These are phyloP conservation scores for Myiozetetes cayanensis DNA, from an alignment of 2,113 vertebrate genomes.

Conservation along the genomic window DNA sequence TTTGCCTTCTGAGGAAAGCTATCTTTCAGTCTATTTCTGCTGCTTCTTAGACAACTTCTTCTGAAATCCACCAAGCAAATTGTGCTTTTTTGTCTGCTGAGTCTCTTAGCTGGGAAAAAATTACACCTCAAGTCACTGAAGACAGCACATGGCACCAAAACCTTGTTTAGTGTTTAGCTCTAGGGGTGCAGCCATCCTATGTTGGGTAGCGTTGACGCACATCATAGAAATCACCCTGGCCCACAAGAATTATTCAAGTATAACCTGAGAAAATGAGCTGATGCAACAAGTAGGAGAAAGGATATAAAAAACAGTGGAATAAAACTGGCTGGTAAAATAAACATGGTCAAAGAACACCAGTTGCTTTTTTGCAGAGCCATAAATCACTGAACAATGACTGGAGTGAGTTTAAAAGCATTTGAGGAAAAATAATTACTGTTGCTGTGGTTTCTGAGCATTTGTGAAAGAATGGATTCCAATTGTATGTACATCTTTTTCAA, in stretches of 20 bases:
- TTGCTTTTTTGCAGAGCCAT: neutral
- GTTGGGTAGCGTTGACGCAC: neutral
- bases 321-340: neutral
- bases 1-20: neutral
- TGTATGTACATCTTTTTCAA: neutral
- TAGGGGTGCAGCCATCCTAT: neutral
- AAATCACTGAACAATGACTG: neutral
- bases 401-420: neutral
- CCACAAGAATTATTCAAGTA: neutral
- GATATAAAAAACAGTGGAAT: neutral
- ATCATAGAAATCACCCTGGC: neutral
- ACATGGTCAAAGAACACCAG: neutral
- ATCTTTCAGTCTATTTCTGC: neutral
- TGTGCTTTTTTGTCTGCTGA: neutral
- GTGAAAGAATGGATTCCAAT: neutral
- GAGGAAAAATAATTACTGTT: neutral
- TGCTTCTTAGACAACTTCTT: neutral
- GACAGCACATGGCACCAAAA: neutral
- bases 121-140: neutral
- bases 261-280: neutral
- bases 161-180: neutral
- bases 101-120: neutral
- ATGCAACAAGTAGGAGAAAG: neutral
- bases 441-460: neutral
- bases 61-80: neutral